Conservation (phyloP, 2,113 vertebrate species). For the Tonatia bakeri region DNA sequence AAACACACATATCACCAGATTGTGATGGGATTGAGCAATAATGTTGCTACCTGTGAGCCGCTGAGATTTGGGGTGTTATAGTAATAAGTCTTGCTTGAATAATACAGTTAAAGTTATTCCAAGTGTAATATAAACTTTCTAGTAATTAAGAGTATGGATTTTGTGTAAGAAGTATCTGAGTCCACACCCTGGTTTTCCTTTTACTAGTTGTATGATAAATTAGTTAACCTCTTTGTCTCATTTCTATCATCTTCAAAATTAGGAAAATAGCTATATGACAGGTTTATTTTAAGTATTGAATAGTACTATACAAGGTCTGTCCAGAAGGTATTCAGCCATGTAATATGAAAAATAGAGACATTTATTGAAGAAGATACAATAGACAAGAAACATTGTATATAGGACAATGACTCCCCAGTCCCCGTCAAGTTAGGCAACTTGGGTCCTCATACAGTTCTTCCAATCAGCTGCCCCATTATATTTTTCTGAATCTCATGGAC, state of each 20-base stretch:
- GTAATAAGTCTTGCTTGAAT: background rate
- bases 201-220: background rate
- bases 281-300: background rate
- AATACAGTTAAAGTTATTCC: background rate
- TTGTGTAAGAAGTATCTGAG: background rate
- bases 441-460: no score
- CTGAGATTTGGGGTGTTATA: background rate
- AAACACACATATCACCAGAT: background rate
- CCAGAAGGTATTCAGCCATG: no score
- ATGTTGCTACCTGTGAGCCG: background rate
- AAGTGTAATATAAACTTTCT: background rate
- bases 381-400: no score
- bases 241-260: background rate
- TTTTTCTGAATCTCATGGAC: no score
- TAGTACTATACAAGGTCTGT: background rate
- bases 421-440: no score
- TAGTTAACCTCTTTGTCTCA: background rate
- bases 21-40: background rate
- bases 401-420: no score
- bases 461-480: no score
- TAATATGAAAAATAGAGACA: no score
- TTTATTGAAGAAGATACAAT: no score
- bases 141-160: background rate
- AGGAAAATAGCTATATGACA: background rate
- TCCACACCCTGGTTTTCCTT: background rate